These are phyloP conservation scores for Rhinolophus sinicus DNA, from an alignment of 2,113 vertebrate genomes.

Conservation along the genomic window DNA sequence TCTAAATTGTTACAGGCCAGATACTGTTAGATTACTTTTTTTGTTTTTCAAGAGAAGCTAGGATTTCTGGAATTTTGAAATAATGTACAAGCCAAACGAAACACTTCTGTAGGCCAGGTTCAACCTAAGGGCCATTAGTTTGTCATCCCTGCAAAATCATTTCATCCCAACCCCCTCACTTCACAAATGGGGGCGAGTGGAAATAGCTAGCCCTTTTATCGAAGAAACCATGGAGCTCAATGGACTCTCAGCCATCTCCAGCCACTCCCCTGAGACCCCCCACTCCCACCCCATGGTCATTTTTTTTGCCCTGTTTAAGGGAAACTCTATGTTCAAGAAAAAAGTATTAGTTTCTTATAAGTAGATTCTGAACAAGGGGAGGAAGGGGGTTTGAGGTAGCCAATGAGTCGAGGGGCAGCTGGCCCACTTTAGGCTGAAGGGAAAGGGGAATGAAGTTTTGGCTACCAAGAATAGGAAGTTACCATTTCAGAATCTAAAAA, in stretches of 20 bases:
- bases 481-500: conserved; percentile 82
- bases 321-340: conserved; percentile 47
- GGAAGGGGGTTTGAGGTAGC: not conserved
- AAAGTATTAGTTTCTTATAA: not conserved
- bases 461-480: conserved; percentile 81
- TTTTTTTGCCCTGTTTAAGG: conserved; percentile 4
- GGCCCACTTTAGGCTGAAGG: conserved; percentile 71
- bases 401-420: conserved; percentile 68
- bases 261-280: not conserved
- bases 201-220: not conserved
- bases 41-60: not conserved
- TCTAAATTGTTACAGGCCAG: conserved; percentile 28
- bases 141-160: not conserved
- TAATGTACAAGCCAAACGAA: conserved; percentile 48
- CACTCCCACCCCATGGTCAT: not conserved
- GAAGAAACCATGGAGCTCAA: not conserved
- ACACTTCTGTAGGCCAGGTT: not conserved
- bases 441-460: conserved; percentile 70
- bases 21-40: not conserved
- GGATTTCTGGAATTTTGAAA: conserved; percentile 47
- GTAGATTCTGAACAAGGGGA: conserved; percentile 50
- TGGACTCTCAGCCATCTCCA: not conserved
- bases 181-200: not conserved
- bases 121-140: not conserved
- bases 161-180: not conserved